A percentile compares a stretch with the other conserved stretches of the same genome.
Conservation (phyloP, 2,113 vertebrate species). For the Cercocebus atys region DNA sequence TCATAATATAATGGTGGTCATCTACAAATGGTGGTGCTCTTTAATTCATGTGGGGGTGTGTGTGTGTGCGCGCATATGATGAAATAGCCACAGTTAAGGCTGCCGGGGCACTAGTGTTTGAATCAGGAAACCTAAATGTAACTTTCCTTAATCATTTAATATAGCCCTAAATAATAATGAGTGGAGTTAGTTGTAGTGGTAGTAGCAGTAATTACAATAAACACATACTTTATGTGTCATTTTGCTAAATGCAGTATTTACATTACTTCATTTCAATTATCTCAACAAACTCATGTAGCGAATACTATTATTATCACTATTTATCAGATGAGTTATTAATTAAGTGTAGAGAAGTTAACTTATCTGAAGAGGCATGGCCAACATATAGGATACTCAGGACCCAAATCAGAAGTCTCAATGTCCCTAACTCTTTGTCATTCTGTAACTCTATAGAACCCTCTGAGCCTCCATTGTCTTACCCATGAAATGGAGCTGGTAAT, state of each 20-base stretch:
- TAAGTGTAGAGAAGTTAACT: neutral
- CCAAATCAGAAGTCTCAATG: neutral
- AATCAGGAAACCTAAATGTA: neutral
- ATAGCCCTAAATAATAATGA: neutral
- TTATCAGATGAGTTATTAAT: neutral
- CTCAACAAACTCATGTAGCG: rapidly evolving
- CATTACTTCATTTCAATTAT: neutral
- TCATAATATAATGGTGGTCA: rapidly evolving
- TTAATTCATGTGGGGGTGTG: neutral
- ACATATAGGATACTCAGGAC: rapidly evolving
- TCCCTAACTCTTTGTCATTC: neutral
- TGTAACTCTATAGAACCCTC: neutral
- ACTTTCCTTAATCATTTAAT: neutral
- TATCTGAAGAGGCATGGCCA: neutral
- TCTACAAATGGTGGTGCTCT: too few relatives aligned
- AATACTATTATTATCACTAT: neutral
- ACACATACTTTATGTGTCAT: neutral
- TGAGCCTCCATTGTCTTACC: neutral
- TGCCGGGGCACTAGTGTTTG: neutral
- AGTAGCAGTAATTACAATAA: neutral
- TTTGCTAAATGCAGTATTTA: neutral
- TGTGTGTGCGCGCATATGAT: neutral
- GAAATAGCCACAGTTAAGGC: neutral
- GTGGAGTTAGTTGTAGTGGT: neutral
- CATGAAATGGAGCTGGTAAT: neutral